Base-by-base conservation (phyloP, 2,888 invertebrate species). In the Cylloceria caligata region DNA sequence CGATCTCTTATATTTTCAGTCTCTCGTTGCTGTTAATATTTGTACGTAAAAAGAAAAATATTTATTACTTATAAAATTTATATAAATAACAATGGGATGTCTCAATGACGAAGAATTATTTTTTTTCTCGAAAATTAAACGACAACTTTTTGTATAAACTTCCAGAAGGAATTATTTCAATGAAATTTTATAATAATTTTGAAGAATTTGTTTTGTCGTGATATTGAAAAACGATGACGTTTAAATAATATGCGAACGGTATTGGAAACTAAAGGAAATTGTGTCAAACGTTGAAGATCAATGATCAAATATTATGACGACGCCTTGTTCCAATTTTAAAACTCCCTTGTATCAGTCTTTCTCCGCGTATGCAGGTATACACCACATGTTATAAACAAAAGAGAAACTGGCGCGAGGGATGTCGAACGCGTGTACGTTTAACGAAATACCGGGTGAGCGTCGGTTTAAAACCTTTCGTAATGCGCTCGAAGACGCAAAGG, bases 401-500 rank as follows among this genome's bases (percentile, higher is more conserved):
- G 27, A 55, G 19, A 7, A 52, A 21, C 39, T 24, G 24, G 30
- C 57, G 55, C 60, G 36, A 36, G 60, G 36, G 16, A n/a, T n/a
- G 60, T 0, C 4, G 30, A n/a, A 57, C 62, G 24, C 30, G 55
- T n/a, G 19, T 7, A 13, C 34, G 16, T 68, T 76, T 36, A 55
- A 74, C 34, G 73, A 74, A 78, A 67, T 69, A 67, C 45, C 62
- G 47, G 36, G 47, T 36, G 36, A 62, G 42, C 39, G 42, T 39
- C 39, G 60, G 60, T 21, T 27, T 16, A 72, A 64, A 69, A 75
- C 71, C 75, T 84, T 82, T 83, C 78, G 80, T 83, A 80, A 83
- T 80, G 72, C 49, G 69, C 62, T 62, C 36, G 67, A 75, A 79
- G 68, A 68, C 69, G 72, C 71, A 67, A 82, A 85, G 83, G 83